These are phyloP conservation scores for Cephalopterus ornatus DNA, from an alignment of 2,113 vertebrate species.

Conservation along the genomic window DNA sequence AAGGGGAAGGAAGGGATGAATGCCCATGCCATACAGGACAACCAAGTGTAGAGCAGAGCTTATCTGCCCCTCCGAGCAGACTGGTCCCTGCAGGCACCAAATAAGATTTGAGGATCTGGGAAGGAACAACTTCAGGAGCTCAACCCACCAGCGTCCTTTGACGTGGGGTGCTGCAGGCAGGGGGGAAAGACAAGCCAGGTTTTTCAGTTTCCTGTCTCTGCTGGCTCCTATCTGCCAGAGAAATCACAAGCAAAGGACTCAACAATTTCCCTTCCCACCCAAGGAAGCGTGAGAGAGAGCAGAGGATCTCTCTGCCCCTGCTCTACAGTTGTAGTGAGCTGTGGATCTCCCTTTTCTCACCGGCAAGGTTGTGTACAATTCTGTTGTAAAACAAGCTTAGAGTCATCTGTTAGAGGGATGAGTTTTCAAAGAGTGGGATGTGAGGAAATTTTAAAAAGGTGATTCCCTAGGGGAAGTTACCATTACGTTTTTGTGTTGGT, in stretches of 20 bases:
- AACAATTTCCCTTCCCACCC: not conserved
- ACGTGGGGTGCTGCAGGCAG: rapidly evolving
- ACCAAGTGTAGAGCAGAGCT: not conserved
- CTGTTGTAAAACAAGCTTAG: not conserved
- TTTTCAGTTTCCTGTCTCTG: not conserved
- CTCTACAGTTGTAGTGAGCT: not conserved
- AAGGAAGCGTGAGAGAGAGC: not conserved
- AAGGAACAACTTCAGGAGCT: not conserved
- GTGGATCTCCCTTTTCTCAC: not conserved
- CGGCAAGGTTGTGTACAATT: not conserved
- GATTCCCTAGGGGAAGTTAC: not conserved
- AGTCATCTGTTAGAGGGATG: not conserved
- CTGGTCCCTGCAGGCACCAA: rapidly evolving
- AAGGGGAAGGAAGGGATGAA: not conserved
- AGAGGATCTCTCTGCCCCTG: not conserved
- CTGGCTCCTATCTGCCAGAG: not conserved
- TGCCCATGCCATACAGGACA: rapidly evolving
- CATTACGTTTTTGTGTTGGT: not conserved
- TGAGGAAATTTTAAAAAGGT: slow-evolving; percentile 29
- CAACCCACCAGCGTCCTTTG: not conserved
- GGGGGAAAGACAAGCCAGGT: not conserved
- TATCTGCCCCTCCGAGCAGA: not conserved
- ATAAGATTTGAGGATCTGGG: not conserved
- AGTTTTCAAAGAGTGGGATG: not conserved
- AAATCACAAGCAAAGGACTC: not conserved